Conservation (phyloP, 1,140 invertebrate genomes). For the Papilio aristodemus region DNA sequence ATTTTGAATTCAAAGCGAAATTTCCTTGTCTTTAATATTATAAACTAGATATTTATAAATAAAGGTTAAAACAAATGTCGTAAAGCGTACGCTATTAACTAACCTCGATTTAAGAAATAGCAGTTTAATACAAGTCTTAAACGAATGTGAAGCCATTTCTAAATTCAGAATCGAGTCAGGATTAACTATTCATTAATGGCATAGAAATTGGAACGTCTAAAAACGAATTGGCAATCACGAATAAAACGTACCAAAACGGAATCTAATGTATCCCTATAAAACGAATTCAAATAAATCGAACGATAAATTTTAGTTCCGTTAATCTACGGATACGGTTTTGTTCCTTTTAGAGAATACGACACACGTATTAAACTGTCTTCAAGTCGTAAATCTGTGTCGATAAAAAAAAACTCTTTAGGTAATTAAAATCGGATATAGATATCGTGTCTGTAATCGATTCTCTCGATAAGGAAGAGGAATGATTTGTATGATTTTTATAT, state of each 20-base stretch:
- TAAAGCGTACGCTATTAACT: not conserved
- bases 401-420: slow-evolving; percentile 20
- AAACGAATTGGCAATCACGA: slow-evolving; percentile 9
- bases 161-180: not conserved
- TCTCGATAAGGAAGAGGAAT: slow-evolving; percentile 12
- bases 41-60: slow-evolving; percentile 43
- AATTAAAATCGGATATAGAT: slow-evolving; percentile 24
- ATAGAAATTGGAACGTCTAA: slow-evolving; percentile 14
- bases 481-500: slow-evolving; percentile 23
- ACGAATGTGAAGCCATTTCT: not conserved
- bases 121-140: slow-evolving; percentile 1
- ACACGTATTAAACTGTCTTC: not conserved
- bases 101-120: not conserved
- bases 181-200: not conserved
- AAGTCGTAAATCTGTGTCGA: slow-evolving; percentile 6
- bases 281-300: slow-evolving; percentile 4
- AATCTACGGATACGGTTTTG: slow-evolving; percentile 16
- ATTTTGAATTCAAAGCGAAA: no score
- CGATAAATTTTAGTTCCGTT: not conserved
- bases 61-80: not conserved
- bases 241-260: slow-evolving; percentile 8
- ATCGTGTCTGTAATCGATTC: slow-evolving; percentile 15
- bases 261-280: not conserved
- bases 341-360: not conserved
- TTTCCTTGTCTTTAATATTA: no score